Base-by-base conservation (phyloP, 2,113 vertebrate genomes). In the Rana temporaria region DNA sequence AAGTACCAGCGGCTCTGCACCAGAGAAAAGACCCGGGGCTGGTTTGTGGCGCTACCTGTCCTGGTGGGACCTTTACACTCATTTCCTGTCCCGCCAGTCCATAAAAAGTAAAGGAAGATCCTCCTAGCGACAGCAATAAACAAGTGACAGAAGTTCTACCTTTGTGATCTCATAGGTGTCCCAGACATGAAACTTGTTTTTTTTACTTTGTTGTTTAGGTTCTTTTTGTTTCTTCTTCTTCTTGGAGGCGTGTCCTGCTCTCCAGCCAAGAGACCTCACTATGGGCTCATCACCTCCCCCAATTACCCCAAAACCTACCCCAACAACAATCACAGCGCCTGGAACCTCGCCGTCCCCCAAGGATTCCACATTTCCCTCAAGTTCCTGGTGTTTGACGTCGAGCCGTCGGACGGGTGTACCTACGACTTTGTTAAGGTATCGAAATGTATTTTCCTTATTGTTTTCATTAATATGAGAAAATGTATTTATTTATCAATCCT, bases 381-480 rank as follows among this genome's bases (percentile, higher is more conserved):
- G 76, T 98, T 99, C 91, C 89, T 89, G 64, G 92, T 94, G 67
- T 92, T 99, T 89, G 96, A 99, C 79, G 86, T 99, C 59, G 96
- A 98, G 81, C 92, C 95, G 0, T 97, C 96, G 0, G 86, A 84
- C 34, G 88, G 88, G 87, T 99, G 97, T 84, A 88, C 88, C 84
- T 97, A 97, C 71, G 97, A 99, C 86, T 93, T 92, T 64, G 92
- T 99, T 63, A 95, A 94, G 95, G 98, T 99, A 89, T 2, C 8
- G 0, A 0, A 5, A 38, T 38, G 34, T 38, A 38, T 38, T 38
- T 38, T 38, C 34, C 4, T 38, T 38, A 38, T 38, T 30, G 26
- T 30, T 30, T 30, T 30, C 3, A 30, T 30, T 30, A 30, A 30
- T 3, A 30, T n/a, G n/a, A n/a, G n/a, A n/a, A n/a, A n/a, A n/a